Evolutionary conservation across 2,888 invertebrate species (phyloP), one percentile per base, ranked within the genome.

Genomic region (Trissolcus brochymenae): DNA sequence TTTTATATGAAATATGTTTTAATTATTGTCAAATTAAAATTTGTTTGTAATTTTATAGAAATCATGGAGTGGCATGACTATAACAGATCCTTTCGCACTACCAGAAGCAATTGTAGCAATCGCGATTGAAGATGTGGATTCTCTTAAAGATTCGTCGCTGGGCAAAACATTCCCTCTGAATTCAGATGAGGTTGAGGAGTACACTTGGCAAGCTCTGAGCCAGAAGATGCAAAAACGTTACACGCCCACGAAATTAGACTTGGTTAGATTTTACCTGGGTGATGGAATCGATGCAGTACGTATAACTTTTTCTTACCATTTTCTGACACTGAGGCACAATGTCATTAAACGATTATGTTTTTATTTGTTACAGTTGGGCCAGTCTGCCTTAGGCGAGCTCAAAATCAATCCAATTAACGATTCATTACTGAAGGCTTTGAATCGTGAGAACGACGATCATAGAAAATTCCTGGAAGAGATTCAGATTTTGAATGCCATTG

Each of bases 61-160:
- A 13, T 90, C 92, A 80, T 95, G 95, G 95, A 90, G 91, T 81
- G 95, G 94, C 13, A 87, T 96, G 80, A 91, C 90, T 66, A 91
- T 95, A 49, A 89, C 87, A 4, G 92, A 94, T 89, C 95, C 95
- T 0, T 95, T 96, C 82, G 90, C 91, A 74, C 91, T 94, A 56
- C 93, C 95, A n/a, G 93, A 94, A 87, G 93, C 93, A 41, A 91
- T 93, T 1, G 93, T 95, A 14, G 92, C 92, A 46, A 90, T 95
- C 11, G 92, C 92, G 56, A 90, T 95, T 55, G 94, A 95, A 88
- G 96, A 95, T 43, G 90, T 94, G 1, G 88, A 87, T 21, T 80
- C 82, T 16, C 68, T 88, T 7, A 73, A 56, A n/a, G 78, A 83
- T 25, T 81, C 84, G 13, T 81, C 87, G 0, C 85, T 80, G 56